Evolutionary conservation across 1,140 invertebrate genomes (phyloP), one percentile per base, ranked within the genome.

Genomic region (Augochlora pura): DNA sequence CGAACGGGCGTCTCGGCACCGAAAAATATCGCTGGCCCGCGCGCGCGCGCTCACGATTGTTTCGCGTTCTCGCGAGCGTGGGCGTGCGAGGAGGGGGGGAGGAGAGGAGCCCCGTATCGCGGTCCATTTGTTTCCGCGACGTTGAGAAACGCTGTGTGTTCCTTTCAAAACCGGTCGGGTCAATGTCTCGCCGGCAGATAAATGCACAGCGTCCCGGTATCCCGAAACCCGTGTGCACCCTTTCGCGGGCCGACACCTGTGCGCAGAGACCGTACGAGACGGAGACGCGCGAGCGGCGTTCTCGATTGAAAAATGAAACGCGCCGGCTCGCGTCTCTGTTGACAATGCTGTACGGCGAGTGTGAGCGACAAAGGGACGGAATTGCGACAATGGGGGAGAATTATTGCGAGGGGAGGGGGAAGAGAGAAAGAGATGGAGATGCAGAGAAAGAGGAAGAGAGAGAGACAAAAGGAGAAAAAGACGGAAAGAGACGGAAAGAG

Each of bases 121-220:
- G 76, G 49, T 52, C 81, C 86, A 87, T 87, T 88, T 85, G 71
- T 88, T 88, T 84, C 60, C 83, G 38, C 59, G 86, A 88, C 86
- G 81, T 87, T 86, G 86, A 88, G 86, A 81, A 87, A 87, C 84
- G 81, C 60, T 77, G 85, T 86, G n/a, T n/a, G n/a, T n/a, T n/a
- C 86, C 85, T 85, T 88, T 83, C 74, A 49, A 54, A 59, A 54
- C 59, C 57, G 46, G 25, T 14, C 69, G 72, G 76, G 78, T 83
- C 83, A 80, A 80, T 84, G 85, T 82, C 78, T 87, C 72, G 60
- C 25, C 67, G 59, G 69, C 60, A 67, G 75, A 60, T 71, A 67
- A 70, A 79, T n/a, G 12, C 67, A 49, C 54, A 23, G 23, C 59
- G 46, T 49, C 70, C 74, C 73, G 70, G 72, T n/a, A 81, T 73